These are phyloP conservation scores for Chloroclystis v-ata DNA, from an alignment of 2,888 invertebrate genomes.

Conservation along the genomic window DNA sequence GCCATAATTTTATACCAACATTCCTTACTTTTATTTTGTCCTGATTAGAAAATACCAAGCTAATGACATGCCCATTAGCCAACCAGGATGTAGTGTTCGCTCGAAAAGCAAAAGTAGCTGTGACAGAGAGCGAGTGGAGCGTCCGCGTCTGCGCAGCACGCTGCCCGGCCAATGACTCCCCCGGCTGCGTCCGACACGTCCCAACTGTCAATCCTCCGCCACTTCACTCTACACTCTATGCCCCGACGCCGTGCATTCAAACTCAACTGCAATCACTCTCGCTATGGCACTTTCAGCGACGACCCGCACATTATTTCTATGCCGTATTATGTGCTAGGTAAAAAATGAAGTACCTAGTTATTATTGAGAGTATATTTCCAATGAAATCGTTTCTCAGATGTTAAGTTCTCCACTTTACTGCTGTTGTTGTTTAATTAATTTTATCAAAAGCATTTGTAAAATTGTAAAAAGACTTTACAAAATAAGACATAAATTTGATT, in stretches of 20 bases:
- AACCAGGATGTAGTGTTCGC: constrained; percentile 64
- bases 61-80: constrained; percentile 54
- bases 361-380: constrained; percentile 26
- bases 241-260: constrained; percentile 34
- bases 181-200: constrained; percentile 46
- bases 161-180: constrained; percentile 68
- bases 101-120: constrained; percentile 71
- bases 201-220: constrained; percentile 35
- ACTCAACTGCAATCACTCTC: constrained; percentile 26
- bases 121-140: constrained; percentile 60
- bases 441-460: no score
- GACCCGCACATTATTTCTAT: constrained; percentile 45
- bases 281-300: constrained; percentile 34
- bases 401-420: neutral
- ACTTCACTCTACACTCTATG: constrained; percentile 42
- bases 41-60: constrained; percentile 66
- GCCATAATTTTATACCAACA: constrained; percentile 20
- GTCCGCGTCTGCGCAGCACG: constrained; percentile 51
- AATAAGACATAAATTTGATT: no score
- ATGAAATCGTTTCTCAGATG: constrained; percentile 4
- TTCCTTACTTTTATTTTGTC: constrained; percentile 38
- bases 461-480: no score
- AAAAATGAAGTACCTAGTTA: constrained; percentile 37
- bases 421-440: neutral
- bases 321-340: constrained; percentile 46